A percentile compares a stretch with the other conserved stretches of the same genome.
Conservation (phyloP, 2,888 invertebrate genomes). For the Lepidonotus clava region DNA sequence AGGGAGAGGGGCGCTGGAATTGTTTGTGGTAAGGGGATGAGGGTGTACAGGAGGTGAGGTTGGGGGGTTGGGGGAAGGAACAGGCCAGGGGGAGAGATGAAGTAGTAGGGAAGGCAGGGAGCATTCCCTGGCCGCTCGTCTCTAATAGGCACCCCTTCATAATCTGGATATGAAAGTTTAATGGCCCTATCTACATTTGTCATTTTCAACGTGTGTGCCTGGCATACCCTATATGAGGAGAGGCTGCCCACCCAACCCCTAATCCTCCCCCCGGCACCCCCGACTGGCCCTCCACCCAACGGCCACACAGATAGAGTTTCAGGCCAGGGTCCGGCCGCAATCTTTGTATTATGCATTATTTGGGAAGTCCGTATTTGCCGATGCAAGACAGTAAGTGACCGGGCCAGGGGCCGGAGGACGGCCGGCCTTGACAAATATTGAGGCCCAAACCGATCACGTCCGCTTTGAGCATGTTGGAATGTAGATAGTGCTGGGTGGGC, state of each 20-base stretch:
- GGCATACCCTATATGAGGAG: background rate
- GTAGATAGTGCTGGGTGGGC: conserved; percentile 24
- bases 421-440: conserved; percentile 38
- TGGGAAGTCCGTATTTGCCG: conserved; percentile 50
- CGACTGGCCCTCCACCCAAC: background rate
- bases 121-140: background rate
- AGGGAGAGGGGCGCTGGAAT: no score
- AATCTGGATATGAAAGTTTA: conserved; percentile 44
- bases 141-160: conserved; percentile 39
- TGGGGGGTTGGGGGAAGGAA: background rate
- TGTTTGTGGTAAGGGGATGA: background rate
- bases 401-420: conserved; percentile 46
- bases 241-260: background rate
- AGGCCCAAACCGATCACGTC: conserved; percentile 52
- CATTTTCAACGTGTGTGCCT: conserved; percentile 49
- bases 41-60: background rate
- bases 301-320: conserved; percentile 36
- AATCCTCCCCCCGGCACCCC: background rate
- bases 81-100: background rate
- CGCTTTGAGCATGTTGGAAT: conserved; percentile 53
- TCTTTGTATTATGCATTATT: conserved; percentile 54
- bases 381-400: conserved; percentile 54
- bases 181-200: conserved; percentile 51
- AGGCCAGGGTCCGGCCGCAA: conserved; percentile 18
- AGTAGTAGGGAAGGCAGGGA: background rate